Evolutionary conservation across 2,888 invertebrate species (phyloP).

Genomic region (Catocala nupta): DNA sequence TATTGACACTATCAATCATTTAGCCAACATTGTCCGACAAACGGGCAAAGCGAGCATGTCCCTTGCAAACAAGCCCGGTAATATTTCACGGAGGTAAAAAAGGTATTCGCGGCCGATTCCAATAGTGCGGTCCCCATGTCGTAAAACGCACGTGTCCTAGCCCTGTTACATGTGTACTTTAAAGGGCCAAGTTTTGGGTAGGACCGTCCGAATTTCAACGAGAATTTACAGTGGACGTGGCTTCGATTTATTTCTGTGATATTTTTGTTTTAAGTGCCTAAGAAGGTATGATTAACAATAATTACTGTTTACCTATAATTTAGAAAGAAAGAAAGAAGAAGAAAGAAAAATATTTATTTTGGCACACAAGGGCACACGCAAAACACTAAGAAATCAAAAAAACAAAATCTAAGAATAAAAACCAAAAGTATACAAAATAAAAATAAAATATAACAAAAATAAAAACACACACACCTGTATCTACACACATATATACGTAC

Average conservation of each 20-base stretch:
- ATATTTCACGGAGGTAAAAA: conserved; percentile 68
- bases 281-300: no score
- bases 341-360: no score
- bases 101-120: conserved; percentile 77
- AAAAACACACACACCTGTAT: no score
- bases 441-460: no score
- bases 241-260: neutral
- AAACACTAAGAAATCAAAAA: no score
- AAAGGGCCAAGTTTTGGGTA: conserved; percentile 82
- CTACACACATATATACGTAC: no score
- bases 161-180: conserved; percentile 80
- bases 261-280: no score
- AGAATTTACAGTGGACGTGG: conserved; percentile 59
- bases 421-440: no score
- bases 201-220: conserved; percentile 74
- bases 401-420: no score
- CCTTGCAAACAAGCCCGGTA: conserved; percentile 49
- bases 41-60: conserved; percentile 54
- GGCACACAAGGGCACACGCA: no score
- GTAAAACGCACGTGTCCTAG: conserved; percentile 85
- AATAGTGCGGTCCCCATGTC: conserved; percentile 74
- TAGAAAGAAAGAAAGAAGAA: no score
- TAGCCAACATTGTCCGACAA: conserved; percentile 62
- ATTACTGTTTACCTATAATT: no score
- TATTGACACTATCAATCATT: conserved; percentile 68